Base-by-base conservation (phyloP, 2,113 vertebrate genomes). In the Daphoenositta chrysoptera region DNA sequence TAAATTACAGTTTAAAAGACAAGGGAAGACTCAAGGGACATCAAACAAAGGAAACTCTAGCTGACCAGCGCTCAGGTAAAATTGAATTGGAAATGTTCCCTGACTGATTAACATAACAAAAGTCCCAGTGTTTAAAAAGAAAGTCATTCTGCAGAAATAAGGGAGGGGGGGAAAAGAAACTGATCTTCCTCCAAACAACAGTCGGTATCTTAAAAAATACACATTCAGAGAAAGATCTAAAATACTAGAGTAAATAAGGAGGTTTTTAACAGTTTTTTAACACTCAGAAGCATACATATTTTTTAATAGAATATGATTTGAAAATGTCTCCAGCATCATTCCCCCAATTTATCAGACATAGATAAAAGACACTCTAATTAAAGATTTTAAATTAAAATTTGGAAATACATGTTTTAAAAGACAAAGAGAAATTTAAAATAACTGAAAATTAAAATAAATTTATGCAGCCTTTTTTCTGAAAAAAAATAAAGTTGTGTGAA, bases 1-100 rank as follows among this genome's bases (percentile, higher is more conserved):
- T 98, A 98, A 98, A 99, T 99, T 98, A 98, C 98, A 98, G 98
- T 98, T 98, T 98, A 98, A 98, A 98, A 99, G 99, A 99, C 98
- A 98, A 98, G 98, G 96, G 97, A 97, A 98, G 98, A 98, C 99
- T 98, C 98, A 86, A 84, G 99, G 98, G 99, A 99, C 96, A 89
- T 96, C 98, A 98, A 98, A 99, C 98, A 99, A 99, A 99, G 97
- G 98, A 98, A 98, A 97, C 98, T 98, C 98, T 97, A 98, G 99
- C 99, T 99, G 98, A 99, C 99, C 99, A 99, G 98, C 98, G 98
- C 98, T 99, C 99, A 99, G 98, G 99, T 99, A 99, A 99, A 99
- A 99, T 98, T 98, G 99, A 99, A 99, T 99, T 99, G 99, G 99
- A 99, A 99, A 99, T 98, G 98, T 98, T 99, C 98, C 98, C 99